phyloP scores from a whole-genome alignment of 1,140 invertebrate species.

The Aphaenogaster floridana region DNA sequence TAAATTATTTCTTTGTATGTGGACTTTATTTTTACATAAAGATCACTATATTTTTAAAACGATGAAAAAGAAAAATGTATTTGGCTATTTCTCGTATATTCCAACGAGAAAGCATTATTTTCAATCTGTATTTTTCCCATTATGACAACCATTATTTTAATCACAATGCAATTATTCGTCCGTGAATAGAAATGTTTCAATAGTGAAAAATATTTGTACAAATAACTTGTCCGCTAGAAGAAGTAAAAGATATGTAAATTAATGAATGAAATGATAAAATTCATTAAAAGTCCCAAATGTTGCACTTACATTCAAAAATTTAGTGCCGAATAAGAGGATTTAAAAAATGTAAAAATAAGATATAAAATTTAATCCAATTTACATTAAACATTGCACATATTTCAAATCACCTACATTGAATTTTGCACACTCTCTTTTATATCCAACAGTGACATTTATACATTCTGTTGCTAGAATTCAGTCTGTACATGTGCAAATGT shows the following conservation, averaged over 20 bases:
- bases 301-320: not conserved
- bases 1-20: not conserved
- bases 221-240: conserved; percentile 15
- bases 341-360: not conserved
- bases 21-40: not conserved
- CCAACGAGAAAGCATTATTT: not conserved
- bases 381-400: not conserved
- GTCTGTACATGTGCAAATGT: not conserved
- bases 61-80: not conserved
- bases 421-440: not conserved
- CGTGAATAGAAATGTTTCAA: not conserved
- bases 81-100: not conserved
- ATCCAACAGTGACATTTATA: not conserved
- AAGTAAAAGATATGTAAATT: conserved; percentile 53
- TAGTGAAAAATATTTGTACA: conserved; percentile 3
- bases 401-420: not conserved
- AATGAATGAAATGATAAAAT: conserved; percentile 66
- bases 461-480: not conserved
- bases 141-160: not conserved
- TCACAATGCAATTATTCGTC: not conserved
- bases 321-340: not conserved
- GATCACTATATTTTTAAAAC: not conserved
- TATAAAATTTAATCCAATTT: not conserved
- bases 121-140: not conserved
- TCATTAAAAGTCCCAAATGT: conserved; percentile 10